These are phyloP conservation scores for Epistrophella euchroma DNA, from an alignment of 2,888 invertebrate species.

Conservation along the genomic window DNA sequence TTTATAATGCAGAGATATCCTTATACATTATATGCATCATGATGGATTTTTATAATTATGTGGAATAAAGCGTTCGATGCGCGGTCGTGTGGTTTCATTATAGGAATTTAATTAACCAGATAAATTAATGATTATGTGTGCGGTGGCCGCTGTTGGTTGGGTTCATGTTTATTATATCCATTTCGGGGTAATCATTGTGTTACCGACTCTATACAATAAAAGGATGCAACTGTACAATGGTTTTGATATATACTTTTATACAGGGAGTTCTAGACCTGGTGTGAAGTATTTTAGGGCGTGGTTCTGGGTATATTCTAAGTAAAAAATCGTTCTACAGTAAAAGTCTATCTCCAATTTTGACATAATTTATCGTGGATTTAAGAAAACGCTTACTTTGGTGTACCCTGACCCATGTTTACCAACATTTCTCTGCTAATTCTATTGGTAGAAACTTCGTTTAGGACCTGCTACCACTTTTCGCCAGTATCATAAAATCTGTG, in stretches of 20 bases:
- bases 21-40: not conserved
- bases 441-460: no score
- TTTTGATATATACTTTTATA: not conserved
- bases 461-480: no score
- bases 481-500: no score
- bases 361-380: no score
- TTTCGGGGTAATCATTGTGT: not conserved
- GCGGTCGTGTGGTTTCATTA: conserved; percentile 23
- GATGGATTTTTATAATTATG: conserved; percentile 33
- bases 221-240: not conserved
- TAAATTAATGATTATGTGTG: conserved; percentile 59
- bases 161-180: not conserved
- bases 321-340: no score
- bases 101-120: conserved; percentile 69
- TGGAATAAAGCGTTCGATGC: conserved; percentile 12
- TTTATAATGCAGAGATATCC: not conserved
- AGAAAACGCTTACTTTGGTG: no score
- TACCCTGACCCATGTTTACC: no score
- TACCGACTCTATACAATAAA: not conserved
- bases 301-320: no score
- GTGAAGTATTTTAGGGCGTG: no score
- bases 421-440: no score
- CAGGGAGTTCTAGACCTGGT: no score
- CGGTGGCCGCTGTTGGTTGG: not conserved
- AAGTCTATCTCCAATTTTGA: no score